Evolutionary conservation across 35 echinoderm and acorn worm genomes (phyloP), one percentile per base, ranked within the genome.

Genomic region (Eucidaris tribuloides): DNA sequence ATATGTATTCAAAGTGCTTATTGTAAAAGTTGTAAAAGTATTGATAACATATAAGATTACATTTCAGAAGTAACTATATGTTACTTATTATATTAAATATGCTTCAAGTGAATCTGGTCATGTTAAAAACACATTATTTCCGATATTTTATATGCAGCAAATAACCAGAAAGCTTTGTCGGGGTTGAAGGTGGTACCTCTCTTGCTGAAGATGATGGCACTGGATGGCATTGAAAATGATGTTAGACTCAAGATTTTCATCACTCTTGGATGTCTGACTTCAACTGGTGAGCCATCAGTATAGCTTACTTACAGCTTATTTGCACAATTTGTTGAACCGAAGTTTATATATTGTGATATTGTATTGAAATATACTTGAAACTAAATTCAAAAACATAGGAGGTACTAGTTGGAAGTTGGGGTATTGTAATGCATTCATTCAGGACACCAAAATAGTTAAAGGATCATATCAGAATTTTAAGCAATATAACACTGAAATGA

Each of bases 231-330:
- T 20, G 36, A 72, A 29, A 40, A 45, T 35, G 89, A 88, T 58
- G 64, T 81, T 0, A 88, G 85, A 57, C 52, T 97, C 33, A 91
- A 92, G 56, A 45, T 97, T 42, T 76, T 97, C 25, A 27, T 88
- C 20, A 89, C 94, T 42, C 45, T 97, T 14, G 85, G 85, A 39
- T 71, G 50, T 20, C 54, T 91, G 43, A 89, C 87, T 45, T 57
- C 81, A 50, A 82, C 84, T 63, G 6, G 35, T n/a, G 14, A 3
- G 31, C 24, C 23, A 18, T 41, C 27, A 49, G 38, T 33, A 50
- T 79, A 0, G 4, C 17, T 55, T 22, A 58, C 2, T 55, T 79
- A 71, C n/a, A 32, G 17, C 19, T 68, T 82, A 7, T 74, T 29
- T 22, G 32, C n/a, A 6, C 28, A 68, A 15, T n/a, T 46, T 43